Evolutionary conservation across 2,113 vertebrate species (phyloP).

Genomic region (Glaucomys volans): DNA sequence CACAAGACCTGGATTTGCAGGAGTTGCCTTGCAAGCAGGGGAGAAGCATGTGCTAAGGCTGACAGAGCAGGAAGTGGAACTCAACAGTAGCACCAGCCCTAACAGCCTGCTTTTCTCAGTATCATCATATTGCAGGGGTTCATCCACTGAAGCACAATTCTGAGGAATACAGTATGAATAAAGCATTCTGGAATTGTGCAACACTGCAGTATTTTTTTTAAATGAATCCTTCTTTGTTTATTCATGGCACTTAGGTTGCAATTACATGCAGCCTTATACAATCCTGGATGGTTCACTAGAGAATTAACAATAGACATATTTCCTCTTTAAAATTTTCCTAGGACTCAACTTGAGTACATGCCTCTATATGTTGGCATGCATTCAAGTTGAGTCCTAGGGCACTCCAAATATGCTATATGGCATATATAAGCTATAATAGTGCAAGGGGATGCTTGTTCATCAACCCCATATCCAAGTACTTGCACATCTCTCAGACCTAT

Average conservation of each 20-base stretch:
- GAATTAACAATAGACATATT: not conserved
- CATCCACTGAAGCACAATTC: not conserved
- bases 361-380: not conserved
- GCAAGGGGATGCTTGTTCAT: not conserved
- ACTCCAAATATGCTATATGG: not conserved
- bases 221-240: not conserved
- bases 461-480: not conserved
- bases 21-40: not conserved
- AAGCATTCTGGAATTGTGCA: not conserved
- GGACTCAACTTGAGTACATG: too few species aligned
- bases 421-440: not conserved
- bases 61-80: not conserved
- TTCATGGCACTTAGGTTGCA: not conserved
- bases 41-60: not conserved
- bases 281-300: not conserved
- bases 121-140: accelerated
- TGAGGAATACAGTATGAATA: not conserved
- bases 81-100: not conserved
- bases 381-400: not conserved
- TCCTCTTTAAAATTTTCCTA: not conserved
- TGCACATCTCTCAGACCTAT: not conserved
- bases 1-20: not conserved
- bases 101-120: not conserved
- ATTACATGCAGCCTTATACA: not conserved
- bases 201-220: not conserved